These are phyloP conservation scores for Falco columbarius DNA, from an alignment of 2,797 vertebrate species.

Conservation along the genomic window DNA sequence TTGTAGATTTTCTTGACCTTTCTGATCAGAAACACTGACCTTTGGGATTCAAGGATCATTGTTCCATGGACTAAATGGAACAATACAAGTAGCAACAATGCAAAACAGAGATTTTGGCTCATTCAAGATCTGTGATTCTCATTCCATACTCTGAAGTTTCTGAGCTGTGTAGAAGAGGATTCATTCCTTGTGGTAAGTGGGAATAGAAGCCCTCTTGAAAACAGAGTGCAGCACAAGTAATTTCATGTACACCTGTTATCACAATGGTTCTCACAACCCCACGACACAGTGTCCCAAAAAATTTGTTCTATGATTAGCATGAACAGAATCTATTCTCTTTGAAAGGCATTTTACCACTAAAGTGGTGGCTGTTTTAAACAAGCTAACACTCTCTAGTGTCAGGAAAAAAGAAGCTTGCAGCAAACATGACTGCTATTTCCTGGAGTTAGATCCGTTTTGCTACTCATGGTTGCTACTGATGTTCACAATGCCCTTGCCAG, in stretches of 20 bases:
- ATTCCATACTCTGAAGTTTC: not conserved
- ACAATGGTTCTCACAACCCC: not conserved
- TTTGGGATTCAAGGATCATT: not conserved
- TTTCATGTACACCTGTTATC: not conserved
- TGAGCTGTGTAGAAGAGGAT: not conserved
- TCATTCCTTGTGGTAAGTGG: not conserved
- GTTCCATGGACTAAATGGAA: not conserved
- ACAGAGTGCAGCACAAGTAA: not conserved
- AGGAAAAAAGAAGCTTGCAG: not conserved
- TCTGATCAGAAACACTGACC: not conserved
- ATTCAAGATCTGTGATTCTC: not conserved
- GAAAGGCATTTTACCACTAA: not conserved
- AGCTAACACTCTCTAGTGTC: not conserved
- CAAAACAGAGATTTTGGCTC: not conserved
- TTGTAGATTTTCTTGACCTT: not conserved
- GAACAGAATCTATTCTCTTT: not conserved
- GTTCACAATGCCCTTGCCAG: not conserved
- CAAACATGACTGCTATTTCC: not conserved
- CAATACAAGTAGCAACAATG: not conserved
- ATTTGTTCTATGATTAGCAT: not conserved
- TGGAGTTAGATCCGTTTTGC: not conserved
- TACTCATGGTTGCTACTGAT: not conserved
- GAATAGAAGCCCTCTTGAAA: not conserved
- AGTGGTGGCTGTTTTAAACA: not conserved
- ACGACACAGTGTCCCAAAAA: not conserved